A percentile compares a stretch with the other conserved stretches of the same genome.
Conservation (phyloP, 1,140 invertebrate genomes). For the Zaprionus davidi region DNA sequence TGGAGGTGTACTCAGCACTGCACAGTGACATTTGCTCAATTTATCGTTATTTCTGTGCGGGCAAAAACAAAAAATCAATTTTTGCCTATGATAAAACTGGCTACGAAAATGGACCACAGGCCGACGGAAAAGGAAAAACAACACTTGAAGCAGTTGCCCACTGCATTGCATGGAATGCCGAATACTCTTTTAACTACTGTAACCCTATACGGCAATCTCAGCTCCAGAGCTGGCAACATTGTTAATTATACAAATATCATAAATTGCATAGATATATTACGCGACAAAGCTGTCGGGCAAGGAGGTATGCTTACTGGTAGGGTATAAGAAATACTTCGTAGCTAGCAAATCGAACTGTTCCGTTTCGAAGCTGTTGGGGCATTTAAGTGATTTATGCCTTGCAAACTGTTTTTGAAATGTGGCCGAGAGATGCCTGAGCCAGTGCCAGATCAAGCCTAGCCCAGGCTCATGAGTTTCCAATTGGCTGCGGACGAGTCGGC, state of each 20-base stretch:
- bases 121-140: conserved; percentile 34
- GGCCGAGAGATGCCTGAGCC: conserved; percentile 63
- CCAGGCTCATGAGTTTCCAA: conserved; percentile 47
- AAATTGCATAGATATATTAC: too few species aligned
- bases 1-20: conserved; percentile 5
- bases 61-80: conserved; percentile 76
- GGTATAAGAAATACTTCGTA: conserved; percentile 45
- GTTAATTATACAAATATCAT: too few species aligned
- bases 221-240: too few species aligned
- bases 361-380: conserved; percentile 53
- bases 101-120: conserved; percentile 30
- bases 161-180: neutral
- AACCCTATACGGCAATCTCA: too few species aligned
- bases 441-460: conserved; percentile 28
- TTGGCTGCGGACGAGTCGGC: conserved; percentile 49
- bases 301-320: neutral
- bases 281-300: neutral
- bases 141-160: neutral
- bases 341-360: conserved; percentile 69
- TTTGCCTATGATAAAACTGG: conserved; percentile 71
- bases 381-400: conserved; percentile 80
- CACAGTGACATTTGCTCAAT: conserved; percentile 78
- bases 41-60: conserved; percentile 75
- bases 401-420: conserved; percentile 82
- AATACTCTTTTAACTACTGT: neutral